Percentiles rank a stretch among this genome's conserved stretches.
phyloP scores from a whole-genome alignment of 2,888 invertebrate genomes.

The Sepioteuthis lessoniana region DNA sequence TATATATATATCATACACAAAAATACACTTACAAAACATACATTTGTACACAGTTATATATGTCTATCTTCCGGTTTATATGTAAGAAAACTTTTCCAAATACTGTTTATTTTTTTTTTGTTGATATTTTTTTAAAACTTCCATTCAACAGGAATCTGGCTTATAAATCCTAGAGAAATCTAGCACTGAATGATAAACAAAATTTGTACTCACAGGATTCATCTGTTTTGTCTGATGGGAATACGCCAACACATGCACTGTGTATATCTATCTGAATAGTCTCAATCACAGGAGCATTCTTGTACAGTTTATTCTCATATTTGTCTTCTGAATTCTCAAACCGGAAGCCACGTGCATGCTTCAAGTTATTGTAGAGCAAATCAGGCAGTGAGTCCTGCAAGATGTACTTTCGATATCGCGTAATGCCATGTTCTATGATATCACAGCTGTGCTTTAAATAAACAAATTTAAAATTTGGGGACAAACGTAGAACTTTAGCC shows the following conservation, averaged over 20 bases:
- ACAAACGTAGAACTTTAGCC: constrained; percentile 64
- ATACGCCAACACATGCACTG: constrained; percentile 62
- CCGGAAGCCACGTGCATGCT: constrained; percentile 65
- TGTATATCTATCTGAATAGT: constrained; percentile 64
- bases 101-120: no score
- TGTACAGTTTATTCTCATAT: constrained; percentile 60
- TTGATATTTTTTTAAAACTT: background rate
- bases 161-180: background rate
- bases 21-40: no score
- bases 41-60: no score
- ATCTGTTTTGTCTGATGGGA: constrained; percentile 64
- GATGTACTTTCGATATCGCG: constrained; percentile 78
- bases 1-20: no score
- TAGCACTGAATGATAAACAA: background rate
- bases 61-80: no score
- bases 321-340: constrained; percentile 61
- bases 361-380: constrained; percentile 67
- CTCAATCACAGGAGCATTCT: constrained; percentile 59
- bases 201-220: constrained; percentile 66
- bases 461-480: constrained; percentile 60
- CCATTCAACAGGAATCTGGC: background rate
- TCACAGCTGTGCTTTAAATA: constrained; percentile 77
- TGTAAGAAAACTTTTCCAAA: no score
- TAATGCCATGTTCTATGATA: constrained; percentile 78
- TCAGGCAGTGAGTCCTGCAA: constrained; percentile 66